Evolutionary conservation across 2,113 vertebrate species (phyloP), one percentile per base, ranked within the genome.

Genomic region (Dicrurus megarhynchus): DNA sequence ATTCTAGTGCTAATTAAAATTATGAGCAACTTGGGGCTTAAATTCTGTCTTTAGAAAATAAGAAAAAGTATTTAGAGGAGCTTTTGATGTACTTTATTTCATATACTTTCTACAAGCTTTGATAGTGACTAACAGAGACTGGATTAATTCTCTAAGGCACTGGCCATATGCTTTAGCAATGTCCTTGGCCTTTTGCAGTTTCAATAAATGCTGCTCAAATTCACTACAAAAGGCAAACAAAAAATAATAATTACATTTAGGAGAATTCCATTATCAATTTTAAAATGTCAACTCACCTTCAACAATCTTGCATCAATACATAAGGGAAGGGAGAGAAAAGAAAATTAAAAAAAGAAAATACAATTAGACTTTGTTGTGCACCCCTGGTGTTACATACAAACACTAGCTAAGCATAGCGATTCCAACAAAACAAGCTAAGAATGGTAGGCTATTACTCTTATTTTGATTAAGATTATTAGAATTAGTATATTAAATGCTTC

Each of bases 231-330:
- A 79, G 13, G 52, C 17, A 64, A 39, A 21, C 6, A 39, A 37
- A 68, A 44, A 46, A 15, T 5, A 82, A 56, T 53, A 26, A 27
- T 4, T 33, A 28, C 2, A 2, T n/a, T 67, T 20, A 67, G 7
- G 16, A 52, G 22, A 84, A 89, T 32, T 75, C 19, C 11, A 9
- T 30, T 52, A 71, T 53, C 14, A 56, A 30, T 41, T 61, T 39
- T 28, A 61, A 89, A 88, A 91, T 3, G 8, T 64, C 28, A 80
- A 97, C 98, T 98, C 91, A 98, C 98, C 98, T 55, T 98, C 98
- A 74, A 98, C 97, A 76, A 98, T 97, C 98, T 98, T 95, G 84
- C 52, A 47, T 52, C 78, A 57, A 76, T 30, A 69, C 9, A 57
- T 5, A 44, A 6, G 39, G 53, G 20, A 87, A 81, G 24, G 42